phyloP scores from a whole-genome alignment of 2,888 invertebrate genomes.

The Oscheius sp. region DNA sequence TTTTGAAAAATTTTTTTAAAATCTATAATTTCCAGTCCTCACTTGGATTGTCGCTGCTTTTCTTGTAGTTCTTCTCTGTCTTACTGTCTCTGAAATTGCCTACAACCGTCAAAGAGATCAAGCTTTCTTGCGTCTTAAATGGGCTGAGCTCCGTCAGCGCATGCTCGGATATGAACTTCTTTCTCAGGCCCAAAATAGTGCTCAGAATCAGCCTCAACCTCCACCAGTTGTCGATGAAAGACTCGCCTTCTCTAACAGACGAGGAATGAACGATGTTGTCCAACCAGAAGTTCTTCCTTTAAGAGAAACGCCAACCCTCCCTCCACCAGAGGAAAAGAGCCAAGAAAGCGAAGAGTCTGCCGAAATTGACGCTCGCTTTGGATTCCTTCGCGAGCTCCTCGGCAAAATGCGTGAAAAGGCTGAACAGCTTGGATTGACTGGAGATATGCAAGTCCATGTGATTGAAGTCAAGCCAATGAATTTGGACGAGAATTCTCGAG shows the following conservation, averaged over 20 bases:
- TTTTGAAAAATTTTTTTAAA: neutral
- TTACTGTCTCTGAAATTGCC: slow-evolving; percentile 65
- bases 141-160: slow-evolving; percentile 66
- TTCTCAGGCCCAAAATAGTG: slow-evolving; percentile 32
- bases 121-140: slow-evolving; percentile 65
- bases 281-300: slow-evolving; percentile 10
- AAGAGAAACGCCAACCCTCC: slow-evolving; percentile 8
- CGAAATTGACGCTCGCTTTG: slow-evolving; percentile 47
- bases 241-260: slow-evolving; percentile 38
- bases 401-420: slow-evolving; percentile 63
- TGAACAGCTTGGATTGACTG: slow-evolving; percentile 53
- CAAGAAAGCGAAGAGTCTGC: slow-evolving; percentile 8
- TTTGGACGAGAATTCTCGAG: slow-evolving; percentile 15
- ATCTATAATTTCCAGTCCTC: slow-evolving; percentile 41
- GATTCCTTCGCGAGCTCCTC: slow-evolving; percentile 57
- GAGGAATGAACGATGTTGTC: neutral
- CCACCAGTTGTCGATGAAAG: slow-evolving; percentile 31
- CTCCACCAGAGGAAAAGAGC: neutral
- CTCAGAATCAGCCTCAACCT: slow-evolving; percentile 22
- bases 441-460: slow-evolving; percentile 66
- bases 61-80: slow-evolving; percentile 60
- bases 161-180: slow-evolving; percentile 57
- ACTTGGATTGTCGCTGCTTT: slow-evolving; percentile 65
- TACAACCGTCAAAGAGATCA: slow-evolving; percentile 68
- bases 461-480: slow-evolving; percentile 60